These are phyloP conservation scores for Eilema caniola DNA, from an alignment of 2,888 invertebrate species.

Conservation along the genomic window DNA sequence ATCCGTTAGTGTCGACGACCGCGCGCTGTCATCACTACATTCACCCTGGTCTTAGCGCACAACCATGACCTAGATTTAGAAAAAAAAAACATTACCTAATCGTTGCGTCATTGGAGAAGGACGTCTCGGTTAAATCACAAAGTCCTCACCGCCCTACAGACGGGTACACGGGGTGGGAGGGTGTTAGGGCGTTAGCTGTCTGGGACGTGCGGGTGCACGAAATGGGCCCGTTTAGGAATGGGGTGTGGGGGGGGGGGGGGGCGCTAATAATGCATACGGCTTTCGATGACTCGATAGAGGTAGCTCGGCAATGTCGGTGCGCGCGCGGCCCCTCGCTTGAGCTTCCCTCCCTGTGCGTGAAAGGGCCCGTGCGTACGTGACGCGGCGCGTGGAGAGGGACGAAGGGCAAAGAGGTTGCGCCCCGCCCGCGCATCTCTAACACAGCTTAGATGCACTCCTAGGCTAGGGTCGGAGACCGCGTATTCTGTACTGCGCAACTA, in stretches of 20 bases:
- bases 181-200: conserved; percentile 58
- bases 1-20: conserved; percentile 87
- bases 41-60: conserved; percentile 67
- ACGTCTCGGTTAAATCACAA: conserved; percentile 44
- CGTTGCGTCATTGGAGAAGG: conserved; percentile 55
- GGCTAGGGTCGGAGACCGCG: conserved; percentile 70
- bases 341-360: conserved; percentile 65
- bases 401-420: conserved; percentile 61
- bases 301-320: conserved; percentile 63
- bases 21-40: conserved; percentile 69
- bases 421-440: conserved; percentile 72
- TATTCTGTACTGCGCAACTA: conserved; percentile 58
- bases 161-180: conserved; percentile 55
- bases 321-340: conserved; percentile 74
- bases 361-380: conserved; percentile 81
- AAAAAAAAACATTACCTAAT: conserved; percentile 58
- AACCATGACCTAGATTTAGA: conserved; percentile 74
- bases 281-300: conserved; percentile 77
- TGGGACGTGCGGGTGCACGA: conserved; percentile 55
- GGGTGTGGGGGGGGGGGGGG: conserved; percentile 67
- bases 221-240: conserved; percentile 54
- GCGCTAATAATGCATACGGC: conserved; percentile 79
- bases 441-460: conserved; percentile 70
- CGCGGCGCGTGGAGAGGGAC: conserved; percentile 63
- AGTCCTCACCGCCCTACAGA: conserved; percentile 40